Conservation (phyloP, 2,888 invertebrate species). For the Alloscopus bannaensis region DNA sequence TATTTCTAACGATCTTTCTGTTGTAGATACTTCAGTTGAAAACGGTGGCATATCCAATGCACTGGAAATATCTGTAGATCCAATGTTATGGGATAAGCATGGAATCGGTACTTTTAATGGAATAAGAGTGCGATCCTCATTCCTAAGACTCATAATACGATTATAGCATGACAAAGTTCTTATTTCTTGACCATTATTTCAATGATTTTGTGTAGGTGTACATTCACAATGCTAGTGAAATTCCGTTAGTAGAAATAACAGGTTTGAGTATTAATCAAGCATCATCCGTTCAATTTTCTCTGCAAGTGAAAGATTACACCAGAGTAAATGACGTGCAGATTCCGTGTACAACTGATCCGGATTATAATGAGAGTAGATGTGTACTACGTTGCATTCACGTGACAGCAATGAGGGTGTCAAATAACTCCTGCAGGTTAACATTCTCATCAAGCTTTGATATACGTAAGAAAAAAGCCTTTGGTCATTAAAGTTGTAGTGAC, state of each 20-base stretch:
- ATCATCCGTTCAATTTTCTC: constrained; percentile 39
- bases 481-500: too few species aligned
- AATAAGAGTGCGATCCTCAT: constrained; percentile 49
- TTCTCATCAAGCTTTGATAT: too few species aligned
- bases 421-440: constrained; percentile 48
- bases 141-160: too few species aligned
- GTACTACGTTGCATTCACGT: constrained; percentile 54
- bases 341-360: constrained; percentile 32
- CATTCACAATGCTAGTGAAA: constrained; percentile 50
- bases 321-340: constrained; percentile 42
- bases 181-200: background rate
- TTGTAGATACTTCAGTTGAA: constrained; percentile 21
- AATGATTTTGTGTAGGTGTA: constrained; percentile 44
- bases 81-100: constrained; percentile 54
- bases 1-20: background rate
- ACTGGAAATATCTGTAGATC: constrained; percentile 50
- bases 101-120: constrained; percentile 43
- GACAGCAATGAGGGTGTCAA: constrained; percentile 15
- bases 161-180: too few species aligned
- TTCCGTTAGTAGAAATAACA: constrained; percentile 49
- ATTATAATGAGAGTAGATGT: constrained; percentile 50
- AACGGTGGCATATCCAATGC: constrained; percentile 55
- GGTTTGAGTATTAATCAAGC: constrained; percentile 58
- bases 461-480: too few species aligned
- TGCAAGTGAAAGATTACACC: constrained; percentile 49